Conservation (phyloP, 2,888 invertebrate species). For the Metalampra italica region DNA sequence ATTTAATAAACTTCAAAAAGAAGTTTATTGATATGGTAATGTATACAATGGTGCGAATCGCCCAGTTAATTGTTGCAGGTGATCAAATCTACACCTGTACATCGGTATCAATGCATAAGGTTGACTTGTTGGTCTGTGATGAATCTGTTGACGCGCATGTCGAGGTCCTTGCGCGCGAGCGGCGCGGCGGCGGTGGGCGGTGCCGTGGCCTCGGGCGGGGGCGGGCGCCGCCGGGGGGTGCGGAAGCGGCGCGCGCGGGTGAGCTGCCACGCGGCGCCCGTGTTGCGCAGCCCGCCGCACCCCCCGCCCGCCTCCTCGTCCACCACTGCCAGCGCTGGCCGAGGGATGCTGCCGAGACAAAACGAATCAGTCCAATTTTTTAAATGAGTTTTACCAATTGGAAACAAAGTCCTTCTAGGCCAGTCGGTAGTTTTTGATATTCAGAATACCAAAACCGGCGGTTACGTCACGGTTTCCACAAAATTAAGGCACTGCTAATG, state of each 20-base stretch:
- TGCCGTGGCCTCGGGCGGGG: constrained; percentile 48
- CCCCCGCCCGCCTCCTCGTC: constrained; percentile 40
- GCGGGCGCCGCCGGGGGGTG: constrained; percentile 44
- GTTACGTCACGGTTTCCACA: no score
- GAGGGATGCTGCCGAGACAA: constrained; percentile 44
- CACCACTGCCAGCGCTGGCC: constrained; percentile 44
- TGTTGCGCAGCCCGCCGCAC: constrained; percentile 44
- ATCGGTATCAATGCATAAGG: neutral
- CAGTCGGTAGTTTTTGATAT: no score
- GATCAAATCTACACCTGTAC: no score
- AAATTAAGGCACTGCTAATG: no score
- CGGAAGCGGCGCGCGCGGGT: constrained; percentile 62
- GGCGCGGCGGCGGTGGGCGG: constrained; percentile 53
- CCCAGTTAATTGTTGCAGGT: no score
- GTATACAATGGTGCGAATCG: no score
- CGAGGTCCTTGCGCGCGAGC: constrained; percentile 53
- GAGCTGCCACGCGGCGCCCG: constrained; percentile 59
- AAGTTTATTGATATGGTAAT: no score
- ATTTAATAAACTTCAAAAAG: no score
- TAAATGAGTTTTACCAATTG: no score
- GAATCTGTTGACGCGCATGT: constrained; percentile 50
- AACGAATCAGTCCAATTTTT: no score
- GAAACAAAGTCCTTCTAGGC: no score
- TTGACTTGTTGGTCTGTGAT: constrained; percentile 28
- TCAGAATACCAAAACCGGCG: no score